Percentiles rank a stretch among this genome's conserved stretches.
Conservation (phyloP, 2,113 vertebrate species). For the Micronycteris hirsuta region DNA sequence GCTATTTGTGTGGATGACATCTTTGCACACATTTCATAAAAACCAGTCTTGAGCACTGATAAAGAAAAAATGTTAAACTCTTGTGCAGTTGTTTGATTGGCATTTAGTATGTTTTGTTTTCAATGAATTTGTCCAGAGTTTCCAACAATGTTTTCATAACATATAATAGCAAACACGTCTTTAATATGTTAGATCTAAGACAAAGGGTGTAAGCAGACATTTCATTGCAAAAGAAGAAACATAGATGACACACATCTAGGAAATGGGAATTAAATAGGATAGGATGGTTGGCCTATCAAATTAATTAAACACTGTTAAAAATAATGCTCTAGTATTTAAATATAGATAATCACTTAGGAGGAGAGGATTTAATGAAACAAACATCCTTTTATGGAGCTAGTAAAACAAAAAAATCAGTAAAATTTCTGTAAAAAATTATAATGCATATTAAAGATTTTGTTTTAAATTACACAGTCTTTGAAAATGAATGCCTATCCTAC, state of each 20-base stretch:
- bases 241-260: neutral
- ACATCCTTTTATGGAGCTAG: neutral
- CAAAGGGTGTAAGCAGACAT: neutral
- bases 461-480: neutral
- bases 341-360: neutral
- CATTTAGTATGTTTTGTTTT: neutral
- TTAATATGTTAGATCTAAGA: neutral
- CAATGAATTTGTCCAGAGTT: slow-evolving; percentile 22
- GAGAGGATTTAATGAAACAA: neutral
- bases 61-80: neutral
- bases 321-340: neutral
- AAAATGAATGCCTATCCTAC: neutral
- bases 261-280: neutral
- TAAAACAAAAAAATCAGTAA: neutral
- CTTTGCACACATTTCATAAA: neutral
- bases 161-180: neutral
- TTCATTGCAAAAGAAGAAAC: neutral
- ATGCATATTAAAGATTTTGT: neutral
- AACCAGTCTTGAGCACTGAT: neutral
- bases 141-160: neutral
- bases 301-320: neutral
- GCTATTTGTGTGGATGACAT: neutral
- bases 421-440: neutral
- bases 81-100: neutral
- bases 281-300: neutral